Evolutionary conservation across 2,797 vertebrate genomes (phyloP).

Genomic region (Labeo calbasu): DNA sequence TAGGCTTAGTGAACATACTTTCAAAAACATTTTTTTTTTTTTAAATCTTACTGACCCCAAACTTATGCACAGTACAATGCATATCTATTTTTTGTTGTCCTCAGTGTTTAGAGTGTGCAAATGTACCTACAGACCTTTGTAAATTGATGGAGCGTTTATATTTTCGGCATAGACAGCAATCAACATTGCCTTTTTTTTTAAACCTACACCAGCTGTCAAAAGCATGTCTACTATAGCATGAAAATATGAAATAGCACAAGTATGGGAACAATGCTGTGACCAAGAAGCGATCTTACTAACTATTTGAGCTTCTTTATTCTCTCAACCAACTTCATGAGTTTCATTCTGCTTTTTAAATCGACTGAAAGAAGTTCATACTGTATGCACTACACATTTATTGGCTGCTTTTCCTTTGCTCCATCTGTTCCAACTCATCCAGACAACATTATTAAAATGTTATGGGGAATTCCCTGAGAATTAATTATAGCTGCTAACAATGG

Average conservation of each 20-base stretch:
- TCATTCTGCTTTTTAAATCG: neutral
- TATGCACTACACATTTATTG: neutral
- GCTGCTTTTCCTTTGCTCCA: neutral
- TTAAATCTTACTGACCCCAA: neutral
- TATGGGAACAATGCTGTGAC: neutral
- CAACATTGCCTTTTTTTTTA: neutral
- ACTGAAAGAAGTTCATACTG: neutral
- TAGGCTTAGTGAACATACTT: neutral
- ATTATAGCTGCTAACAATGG: neutral
- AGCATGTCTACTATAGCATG: neutral
- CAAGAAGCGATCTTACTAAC: neutral
- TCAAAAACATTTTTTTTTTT: neutral
- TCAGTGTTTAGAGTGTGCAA: neutral
- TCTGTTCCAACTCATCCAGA: slow-evolving; percentile 4
- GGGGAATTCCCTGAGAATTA: neutral
- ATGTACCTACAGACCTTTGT: neutral
- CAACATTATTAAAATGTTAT: neutral
- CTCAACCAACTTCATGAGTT: neutral
- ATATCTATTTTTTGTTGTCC: neutral
- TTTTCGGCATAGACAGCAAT: neutral
- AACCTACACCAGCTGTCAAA: neutral
- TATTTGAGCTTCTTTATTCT: neutral
- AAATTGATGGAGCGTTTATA: neutral
- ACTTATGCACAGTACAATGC: neutral
- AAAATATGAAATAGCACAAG: neutral